A percentile compares a stretch with the other conserved stretches of the same genome.
phyloP scores from a whole-genome alignment of 2,888 invertebrate genomes.

The Megamerina dolium region DNA sequence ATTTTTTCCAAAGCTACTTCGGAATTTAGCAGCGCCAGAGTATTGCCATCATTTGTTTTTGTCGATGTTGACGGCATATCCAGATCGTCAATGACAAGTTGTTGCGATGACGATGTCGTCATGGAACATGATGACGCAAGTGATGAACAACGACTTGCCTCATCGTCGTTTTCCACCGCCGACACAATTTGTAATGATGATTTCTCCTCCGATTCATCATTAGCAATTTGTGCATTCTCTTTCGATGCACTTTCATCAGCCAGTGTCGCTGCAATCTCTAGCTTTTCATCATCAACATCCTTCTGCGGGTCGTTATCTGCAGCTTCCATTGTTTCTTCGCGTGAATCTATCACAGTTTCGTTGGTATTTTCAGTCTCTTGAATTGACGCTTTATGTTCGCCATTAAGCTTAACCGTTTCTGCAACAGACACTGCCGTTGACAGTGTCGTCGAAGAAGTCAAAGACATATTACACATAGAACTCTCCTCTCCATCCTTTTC shows the following conservation, averaged over 20 bases:
- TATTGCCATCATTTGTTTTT: too few relatives aligned
- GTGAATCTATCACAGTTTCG: conserved; percentile 1
- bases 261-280: conserved; percentile 4
- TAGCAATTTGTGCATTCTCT: not conserved
- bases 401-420: too few relatives aligned
- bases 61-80: not conserved
- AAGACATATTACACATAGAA: too few relatives aligned
- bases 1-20: too few relatives aligned
- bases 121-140: conserved; percentile 25
- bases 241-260: not conserved
- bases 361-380: conserved; percentile 2
- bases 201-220: not conserved
- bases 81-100: conserved; percentile 39
- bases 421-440: too few relatives aligned
- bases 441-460: too few relatives aligned
- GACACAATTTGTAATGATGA: not conserved
- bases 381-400: too few relatives aligned
- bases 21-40: too few relatives aligned
- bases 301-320: too few relatives aligned
- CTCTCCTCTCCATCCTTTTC: too few relatives aligned
- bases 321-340: not conserved
- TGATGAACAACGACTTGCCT: conserved; percentile 21
- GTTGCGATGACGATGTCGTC: conserved; percentile 41
- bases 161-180: conserved; percentile 11
- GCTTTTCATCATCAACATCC: conserved; percentile 11